Conservation (phyloP, 2,797 vertebrate species). For the Ceryle rudis region DNA sequence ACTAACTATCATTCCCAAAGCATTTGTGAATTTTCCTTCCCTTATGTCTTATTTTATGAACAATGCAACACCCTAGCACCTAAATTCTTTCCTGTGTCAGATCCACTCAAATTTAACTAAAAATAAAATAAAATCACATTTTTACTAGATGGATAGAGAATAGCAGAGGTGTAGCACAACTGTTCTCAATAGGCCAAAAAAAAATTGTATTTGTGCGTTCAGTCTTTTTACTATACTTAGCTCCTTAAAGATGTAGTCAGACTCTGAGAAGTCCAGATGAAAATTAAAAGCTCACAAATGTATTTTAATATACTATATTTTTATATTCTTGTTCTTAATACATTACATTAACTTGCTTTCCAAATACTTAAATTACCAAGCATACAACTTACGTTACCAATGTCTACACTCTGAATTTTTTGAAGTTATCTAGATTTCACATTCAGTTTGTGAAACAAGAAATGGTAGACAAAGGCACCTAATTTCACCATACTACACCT, state of each 20-base stretch:
- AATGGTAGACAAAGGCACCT: not conserved
- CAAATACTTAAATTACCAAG: not conserved
- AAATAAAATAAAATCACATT: not conserved
- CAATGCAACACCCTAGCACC: not conserved
- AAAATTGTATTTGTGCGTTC: not conserved
- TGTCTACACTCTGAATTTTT: not conserved
- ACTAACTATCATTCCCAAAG: not conserved
- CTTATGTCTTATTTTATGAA: not conserved
- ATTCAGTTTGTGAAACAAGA: not conserved
- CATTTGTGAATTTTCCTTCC: not conserved
- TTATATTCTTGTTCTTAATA: too few relatives aligned
- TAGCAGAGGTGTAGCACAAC: not conserved
- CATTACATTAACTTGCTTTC: not conserved
- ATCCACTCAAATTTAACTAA: not conserved
- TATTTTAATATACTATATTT: not conserved
- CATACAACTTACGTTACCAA: not conserved
- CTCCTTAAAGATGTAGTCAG: not conserved
- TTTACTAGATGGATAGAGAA: not conserved
- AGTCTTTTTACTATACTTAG: not conserved
- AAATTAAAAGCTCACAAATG: not conserved
- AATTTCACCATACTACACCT: not conserved
- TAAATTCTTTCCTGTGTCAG: not conserved
- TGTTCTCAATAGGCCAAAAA: accelerated
- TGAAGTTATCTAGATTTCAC: not conserved
- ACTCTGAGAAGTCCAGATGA: not conserved